A percentile compares a stretch with the other conserved stretches of the same genome.
Conservation (phyloP, 2,888 invertebrate genomes). For the Athetis lepigone region DNA sequence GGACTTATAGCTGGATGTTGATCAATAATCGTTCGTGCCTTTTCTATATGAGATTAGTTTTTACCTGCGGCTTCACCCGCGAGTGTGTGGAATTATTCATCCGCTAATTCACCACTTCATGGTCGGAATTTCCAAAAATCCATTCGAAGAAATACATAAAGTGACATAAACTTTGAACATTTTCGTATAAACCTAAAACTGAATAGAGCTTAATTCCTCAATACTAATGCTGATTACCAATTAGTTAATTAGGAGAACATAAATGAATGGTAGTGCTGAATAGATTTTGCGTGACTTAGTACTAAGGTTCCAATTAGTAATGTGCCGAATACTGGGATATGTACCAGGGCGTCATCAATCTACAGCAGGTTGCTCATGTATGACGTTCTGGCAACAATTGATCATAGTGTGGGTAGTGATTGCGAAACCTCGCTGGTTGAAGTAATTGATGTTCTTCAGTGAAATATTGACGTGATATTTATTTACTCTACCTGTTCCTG, state of each 20-base stretch:
- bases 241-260: conserved; percentile 44
- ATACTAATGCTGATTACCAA: conserved; percentile 17
- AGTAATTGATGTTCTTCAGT: conserved; percentile 18
- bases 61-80: no score
- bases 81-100: no score
- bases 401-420: conserved; percentile 14
- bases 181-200: conserved; percentile 13
- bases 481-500: no score
- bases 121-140: no score
- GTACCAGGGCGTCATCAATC: conserved; percentile 33
- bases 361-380: conserved; percentile 10
- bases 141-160: no score
- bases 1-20: no score
- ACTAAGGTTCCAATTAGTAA: no score
- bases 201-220: conserved; percentile 32
- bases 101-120: no score
- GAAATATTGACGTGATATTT: neutral
- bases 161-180: no score
- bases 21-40: no score
- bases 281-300: conserved; percentile 23
- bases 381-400: conserved; percentile 10
- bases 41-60: no score
- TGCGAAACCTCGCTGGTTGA: neutral
- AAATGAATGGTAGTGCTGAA: conserved; percentile 37
- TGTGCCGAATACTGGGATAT: conserved; percentile 7